Conservation (phyloP, 1,140 invertebrate species). For the Orchestia grillus region DNA sequence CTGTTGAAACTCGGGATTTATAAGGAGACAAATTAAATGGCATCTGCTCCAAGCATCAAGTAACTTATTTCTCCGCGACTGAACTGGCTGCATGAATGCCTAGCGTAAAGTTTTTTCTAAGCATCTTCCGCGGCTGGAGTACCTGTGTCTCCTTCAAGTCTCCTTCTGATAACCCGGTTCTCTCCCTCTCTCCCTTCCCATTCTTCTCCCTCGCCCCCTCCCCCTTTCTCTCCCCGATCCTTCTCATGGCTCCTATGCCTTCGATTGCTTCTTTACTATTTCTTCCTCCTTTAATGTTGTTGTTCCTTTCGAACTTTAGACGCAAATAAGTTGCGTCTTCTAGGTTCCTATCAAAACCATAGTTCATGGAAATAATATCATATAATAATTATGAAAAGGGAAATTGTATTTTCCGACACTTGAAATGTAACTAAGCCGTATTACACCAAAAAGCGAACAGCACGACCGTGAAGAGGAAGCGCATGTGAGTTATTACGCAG, state of each 20-base stretch:
- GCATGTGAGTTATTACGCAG: background rate
- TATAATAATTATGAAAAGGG: background rate
- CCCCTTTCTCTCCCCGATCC: background rate
- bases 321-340: background rate
- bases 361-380: background rate
- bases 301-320: background rate
- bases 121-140: background rate
- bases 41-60: background rate
- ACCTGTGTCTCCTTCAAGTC: slow-evolving; percentile 53
- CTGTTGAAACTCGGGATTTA: background rate
- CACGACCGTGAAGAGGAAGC: background rate
- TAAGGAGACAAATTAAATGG: background rate
- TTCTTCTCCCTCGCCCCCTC: background rate
- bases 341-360: background rate
- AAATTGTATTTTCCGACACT: background rate
- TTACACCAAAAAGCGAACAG: background rate
- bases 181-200: slow-evolving; percentile 8
- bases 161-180: slow-evolving; percentile 55
- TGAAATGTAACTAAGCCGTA: background rate
- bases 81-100: background rate
- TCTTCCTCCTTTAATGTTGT: background rate
- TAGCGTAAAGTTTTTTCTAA: background rate
- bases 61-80: background rate
- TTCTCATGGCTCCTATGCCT: background rate
- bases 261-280: background rate